Percentiles rank a stretch among this genome's conserved stretches.
phyloP scores from a whole-genome alignment of 2,888 invertebrate species.

The Amiota mariae region DNA sequence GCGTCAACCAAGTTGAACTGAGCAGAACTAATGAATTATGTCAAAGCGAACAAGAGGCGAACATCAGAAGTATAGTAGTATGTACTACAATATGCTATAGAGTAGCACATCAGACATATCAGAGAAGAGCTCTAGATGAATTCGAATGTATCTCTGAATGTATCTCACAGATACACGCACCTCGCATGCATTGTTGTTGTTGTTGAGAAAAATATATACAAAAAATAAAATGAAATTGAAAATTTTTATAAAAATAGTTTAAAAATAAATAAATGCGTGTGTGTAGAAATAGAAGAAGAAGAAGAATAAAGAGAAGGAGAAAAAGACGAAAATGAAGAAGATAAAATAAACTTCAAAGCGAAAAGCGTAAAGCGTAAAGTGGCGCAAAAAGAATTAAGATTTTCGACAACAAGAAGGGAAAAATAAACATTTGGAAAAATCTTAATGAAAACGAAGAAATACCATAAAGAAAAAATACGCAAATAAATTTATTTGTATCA shows the following conservation, averaged over 20 bases:
- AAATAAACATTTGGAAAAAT: too few relatives aligned
- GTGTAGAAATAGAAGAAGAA: too few relatives aligned
- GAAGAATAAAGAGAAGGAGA: conserved; percentile 29
- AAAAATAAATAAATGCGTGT: conserved; percentile 19
- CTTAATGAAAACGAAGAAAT: too few relatives aligned
- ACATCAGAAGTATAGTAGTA: too few relatives aligned
- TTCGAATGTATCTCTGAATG: conserved; percentile 3
- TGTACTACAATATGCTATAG: too few relatives aligned
- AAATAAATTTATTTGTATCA: too few relatives aligned
- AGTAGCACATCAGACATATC: too few relatives aligned
- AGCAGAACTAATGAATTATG: conserved; percentile 56
- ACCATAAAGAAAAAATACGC: too few relatives aligned
- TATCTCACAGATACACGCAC: neutral
- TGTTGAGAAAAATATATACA: too few relatives aligned
- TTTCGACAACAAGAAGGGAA: too few relatives aligned
- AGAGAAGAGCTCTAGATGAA: conserved; percentile 8
- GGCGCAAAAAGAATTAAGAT: conserved; percentile 19
- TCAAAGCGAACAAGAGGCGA: conserved; percentile 33
- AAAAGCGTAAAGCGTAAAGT: conserved; percentile 41
- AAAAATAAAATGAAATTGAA: conserved; percentile 40
- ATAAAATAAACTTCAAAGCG: conserved; percentile 55
- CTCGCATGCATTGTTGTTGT: too few relatives aligned
- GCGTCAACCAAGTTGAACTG: conserved; percentile 26
- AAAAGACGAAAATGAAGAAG: conserved; percentile 34
- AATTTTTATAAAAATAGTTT: conserved; percentile 46